These are phyloP conservation scores for Aythya baeri DNA, from an alignment of 2,113 vertebrate genomes.

Conservation along the genomic window DNA sequence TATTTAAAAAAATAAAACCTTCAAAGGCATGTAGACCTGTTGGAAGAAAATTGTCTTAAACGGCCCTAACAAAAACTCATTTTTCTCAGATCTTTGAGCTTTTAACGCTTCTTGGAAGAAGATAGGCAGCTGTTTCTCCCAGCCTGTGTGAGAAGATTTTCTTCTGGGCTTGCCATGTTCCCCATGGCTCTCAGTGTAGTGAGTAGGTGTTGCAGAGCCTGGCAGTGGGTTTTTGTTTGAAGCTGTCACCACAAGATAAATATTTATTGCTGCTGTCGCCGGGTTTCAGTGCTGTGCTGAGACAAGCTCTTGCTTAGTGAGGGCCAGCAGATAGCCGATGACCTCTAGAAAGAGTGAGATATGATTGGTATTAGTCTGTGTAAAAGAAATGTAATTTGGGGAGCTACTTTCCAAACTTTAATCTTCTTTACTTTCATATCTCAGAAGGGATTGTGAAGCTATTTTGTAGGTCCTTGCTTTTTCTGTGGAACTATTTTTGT, in stretches of 20 bases:
- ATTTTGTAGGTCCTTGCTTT: neutral
- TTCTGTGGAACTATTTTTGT: neutral
- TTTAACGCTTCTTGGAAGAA: neutral
- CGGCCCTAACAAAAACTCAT: neutral
- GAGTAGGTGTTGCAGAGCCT: no score
- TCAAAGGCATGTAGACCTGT: neutral
- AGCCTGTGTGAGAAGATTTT: neutral
- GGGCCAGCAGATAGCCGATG: neutral
- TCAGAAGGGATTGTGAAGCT: neutral
- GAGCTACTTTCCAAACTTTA: neutral
- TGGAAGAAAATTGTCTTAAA: neutral
- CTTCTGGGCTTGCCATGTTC: neutral
- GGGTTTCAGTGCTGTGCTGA: neutral
- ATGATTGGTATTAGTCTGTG: neutral
- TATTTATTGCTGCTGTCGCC: neutral
- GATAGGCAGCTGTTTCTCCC: neutral
- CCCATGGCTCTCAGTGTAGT: neutral
- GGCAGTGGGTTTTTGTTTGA: neutral
- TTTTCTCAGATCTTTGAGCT: neutral
- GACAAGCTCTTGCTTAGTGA: neutral
- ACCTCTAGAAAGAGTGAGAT: neutral
- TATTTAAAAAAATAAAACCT: neutral
- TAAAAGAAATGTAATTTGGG: neutral
- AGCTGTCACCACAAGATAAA: neutral
- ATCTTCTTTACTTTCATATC: neutral